A percentile compares a stretch with the other conserved stretches of the same genome.
phyloP scores from a whole-genome alignment of 2,888 invertebrate genomes.

The Hecatera dysodea region DNA sequence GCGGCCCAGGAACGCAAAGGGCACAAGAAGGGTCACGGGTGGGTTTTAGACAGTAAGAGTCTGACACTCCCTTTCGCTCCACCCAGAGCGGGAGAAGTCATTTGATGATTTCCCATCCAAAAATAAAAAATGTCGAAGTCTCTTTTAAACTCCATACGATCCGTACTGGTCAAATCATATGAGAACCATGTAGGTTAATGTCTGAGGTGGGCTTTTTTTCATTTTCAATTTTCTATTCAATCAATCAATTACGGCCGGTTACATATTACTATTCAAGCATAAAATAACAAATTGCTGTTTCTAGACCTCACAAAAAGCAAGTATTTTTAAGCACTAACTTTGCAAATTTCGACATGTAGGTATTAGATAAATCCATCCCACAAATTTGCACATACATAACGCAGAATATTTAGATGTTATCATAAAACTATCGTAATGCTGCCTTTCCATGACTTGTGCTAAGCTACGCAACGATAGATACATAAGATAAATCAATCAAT shows the following conservation, averaged over 20 bases:
- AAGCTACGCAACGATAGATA: not conserved
- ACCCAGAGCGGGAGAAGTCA: too few relatives aligned
- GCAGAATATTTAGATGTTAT: slow-evolving; percentile 28
- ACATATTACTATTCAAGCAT: not conserved
- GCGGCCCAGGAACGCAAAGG: too few relatives aligned
- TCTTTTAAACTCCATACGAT: too few relatives aligned
- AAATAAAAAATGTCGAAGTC: too few relatives aligned
- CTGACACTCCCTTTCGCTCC: too few relatives aligned
- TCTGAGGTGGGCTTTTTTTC: too few relatives aligned
- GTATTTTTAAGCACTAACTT: slow-evolving; percentile 1
- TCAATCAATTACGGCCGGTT: not conserved
- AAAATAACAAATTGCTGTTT: slow-evolving; percentile 3
- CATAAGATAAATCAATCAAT: not conserved
- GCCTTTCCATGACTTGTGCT: not conserved
- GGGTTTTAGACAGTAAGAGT: too few relatives aligned
- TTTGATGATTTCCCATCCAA: too few relatives aligned
- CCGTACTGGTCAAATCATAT: too few relatives aligned
- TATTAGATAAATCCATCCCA: not conserved
- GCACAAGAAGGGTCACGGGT: too few relatives aligned
- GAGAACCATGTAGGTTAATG: too few relatives aligned
- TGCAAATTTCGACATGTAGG: not conserved
- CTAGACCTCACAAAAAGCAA: not conserved
- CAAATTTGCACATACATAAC: not conserved
- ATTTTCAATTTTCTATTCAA: too few relatives aligned
- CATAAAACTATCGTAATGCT: slow-evolving; percentile 3